Evolutionary conservation across 2,113 vertebrate species (phyloP).

Genomic region (Melanocharis versteri): DNA sequence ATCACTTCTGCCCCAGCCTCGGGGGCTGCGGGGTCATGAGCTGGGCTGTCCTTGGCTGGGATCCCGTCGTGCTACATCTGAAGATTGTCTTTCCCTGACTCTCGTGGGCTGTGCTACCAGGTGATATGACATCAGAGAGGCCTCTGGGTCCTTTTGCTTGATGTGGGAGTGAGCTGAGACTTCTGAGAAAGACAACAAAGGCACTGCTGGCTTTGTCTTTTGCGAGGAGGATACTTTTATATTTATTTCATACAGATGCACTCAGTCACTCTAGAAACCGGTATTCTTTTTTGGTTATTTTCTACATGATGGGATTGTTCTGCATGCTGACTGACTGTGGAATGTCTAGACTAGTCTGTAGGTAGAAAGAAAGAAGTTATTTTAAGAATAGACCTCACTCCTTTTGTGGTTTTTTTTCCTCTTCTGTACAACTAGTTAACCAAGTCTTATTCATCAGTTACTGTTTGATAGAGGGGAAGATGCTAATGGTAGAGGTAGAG

Average conservation of each 20-base stretch:
- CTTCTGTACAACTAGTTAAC: not conserved
- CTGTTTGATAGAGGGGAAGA: conserved; percentile 6
- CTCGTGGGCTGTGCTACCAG: not conserved
- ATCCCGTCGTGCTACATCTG: accelerated
- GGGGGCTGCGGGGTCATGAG: not conserved
- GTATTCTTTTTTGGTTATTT: not conserved
- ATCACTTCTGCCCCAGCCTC: not conserved
- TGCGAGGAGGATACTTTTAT: not conserved
- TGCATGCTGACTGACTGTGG: not conserved
- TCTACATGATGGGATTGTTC: not conserved
- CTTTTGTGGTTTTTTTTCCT: not conserved
- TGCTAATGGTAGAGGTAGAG: not conserved
- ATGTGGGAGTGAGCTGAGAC: not conserved
- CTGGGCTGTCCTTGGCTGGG: not conserved
- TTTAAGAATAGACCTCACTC: not conserved
- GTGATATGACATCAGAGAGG: not conserved
- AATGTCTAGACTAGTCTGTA: not conserved
- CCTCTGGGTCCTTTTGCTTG: not conserved
- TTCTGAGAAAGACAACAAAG: not conserved
- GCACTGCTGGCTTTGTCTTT: not conserved
- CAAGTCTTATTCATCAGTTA: not conserved
- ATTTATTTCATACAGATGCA: not conserved
- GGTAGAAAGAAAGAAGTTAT: not conserved
- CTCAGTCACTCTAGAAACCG: not conserved
- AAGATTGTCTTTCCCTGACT: not conserved